Evolutionary conservation across 35 echinoderm and acorn worm genomes (phyloP), one percentile per base, ranked within the genome.

Genomic region (Holothuria glaberrima): DNA sequence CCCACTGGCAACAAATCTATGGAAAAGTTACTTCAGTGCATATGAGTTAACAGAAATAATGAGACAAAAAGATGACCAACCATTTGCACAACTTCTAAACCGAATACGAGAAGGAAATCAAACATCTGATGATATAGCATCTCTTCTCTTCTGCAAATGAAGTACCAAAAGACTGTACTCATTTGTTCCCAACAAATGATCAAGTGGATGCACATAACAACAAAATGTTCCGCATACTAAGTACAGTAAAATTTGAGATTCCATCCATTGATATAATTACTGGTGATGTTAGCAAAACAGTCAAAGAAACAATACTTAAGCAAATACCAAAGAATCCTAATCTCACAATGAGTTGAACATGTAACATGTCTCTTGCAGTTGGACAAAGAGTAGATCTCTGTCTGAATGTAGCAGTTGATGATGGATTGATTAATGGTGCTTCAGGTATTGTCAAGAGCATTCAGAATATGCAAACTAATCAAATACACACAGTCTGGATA

Each of bases 381-480:
- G 61, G 32, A 28, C 59, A 66, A 83, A 58, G 60, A 44, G 59
- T 48, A 7, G 69, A 83, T 26, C 19, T 79, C 14, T 79, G 41
- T n/a, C 9, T 90, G 9, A 91, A 91, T 71, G 18, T 91, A 14
- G 35, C 54, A 66, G 89, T 91, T 36, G 76, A 48, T 9, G 89
- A 91, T 91, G 89, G 89, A 46, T 60, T 91, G 10, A 83, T 76
- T 13, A 91, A 91, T 91, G 89, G 89, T 52, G 89, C 77, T 28
- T 67, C 60, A 48, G 74, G 89, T 59, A 80, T 71, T 22, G n/a
- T 91, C 9, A 68, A 30, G 30, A 17, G 30, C 14, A 46, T 91
- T 13, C 13, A 75, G 14, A 20, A 64, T 1, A 64, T 5, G 4
- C 60, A 22, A 1, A n/a, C 3, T n/a, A 45, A 61, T 57, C 0